phyloP scores from a whole-genome alignment of 2,797 vertebrate genomes.

The Artibeus jamaicensis region DNA sequence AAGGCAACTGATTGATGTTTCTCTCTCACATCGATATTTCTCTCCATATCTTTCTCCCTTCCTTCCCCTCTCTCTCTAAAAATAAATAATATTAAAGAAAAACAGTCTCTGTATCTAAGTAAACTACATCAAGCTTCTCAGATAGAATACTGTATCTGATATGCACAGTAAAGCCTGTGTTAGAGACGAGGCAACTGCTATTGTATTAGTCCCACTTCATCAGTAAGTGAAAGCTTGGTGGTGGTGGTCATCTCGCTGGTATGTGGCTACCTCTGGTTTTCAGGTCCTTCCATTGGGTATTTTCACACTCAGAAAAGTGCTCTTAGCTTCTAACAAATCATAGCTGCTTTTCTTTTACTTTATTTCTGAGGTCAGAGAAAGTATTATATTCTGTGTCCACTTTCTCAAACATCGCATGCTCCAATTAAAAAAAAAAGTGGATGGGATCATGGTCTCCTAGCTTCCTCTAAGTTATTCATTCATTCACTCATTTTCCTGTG shows the following conservation, averaged over 20 bases:
- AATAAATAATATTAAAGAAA: too few relatives aligned
- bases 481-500: background rate
- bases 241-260: background rate
- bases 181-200: background rate
- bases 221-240: background rate
- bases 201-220: background rate
- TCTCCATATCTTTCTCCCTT: too few relatives aligned
- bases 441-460: background rate
- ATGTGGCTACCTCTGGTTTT: background rate
- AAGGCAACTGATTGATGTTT: too few relatives aligned
- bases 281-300: background rate
- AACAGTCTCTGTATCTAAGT: background rate
- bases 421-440: background rate
- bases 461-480: background rate
- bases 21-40: too few relatives aligned
- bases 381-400: fast-evolving
- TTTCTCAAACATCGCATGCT: background rate
- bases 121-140: background rate
- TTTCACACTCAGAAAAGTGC: background rate
- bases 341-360: background rate
- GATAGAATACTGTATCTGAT: background rate
- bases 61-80: too few relatives aligned
- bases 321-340: background rate
- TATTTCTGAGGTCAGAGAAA: background rate
- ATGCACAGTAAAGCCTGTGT: background rate